Percentiles rank a stretch among this genome's conserved stretches.
phyloP scores from a whole-genome alignment of 2,797 vertebrate genomes.

The Cryptoprocta ferox region DNA sequence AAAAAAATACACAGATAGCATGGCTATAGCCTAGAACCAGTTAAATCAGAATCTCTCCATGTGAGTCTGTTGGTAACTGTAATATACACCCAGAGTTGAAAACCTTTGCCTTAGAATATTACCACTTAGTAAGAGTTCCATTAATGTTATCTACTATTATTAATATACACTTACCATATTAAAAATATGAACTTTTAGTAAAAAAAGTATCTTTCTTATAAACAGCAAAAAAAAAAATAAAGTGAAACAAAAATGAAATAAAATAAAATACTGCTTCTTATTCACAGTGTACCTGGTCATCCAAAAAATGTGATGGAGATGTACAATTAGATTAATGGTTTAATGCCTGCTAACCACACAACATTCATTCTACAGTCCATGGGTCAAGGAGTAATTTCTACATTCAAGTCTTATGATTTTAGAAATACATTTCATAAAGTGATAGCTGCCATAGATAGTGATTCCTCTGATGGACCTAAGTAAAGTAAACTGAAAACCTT shows the following conservation, averaged over 20 bases:
- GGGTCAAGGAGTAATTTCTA: background rate
- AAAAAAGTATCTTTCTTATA: background rate
- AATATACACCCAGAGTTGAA: background rate
- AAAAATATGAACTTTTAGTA: background rate
- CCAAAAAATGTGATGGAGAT: background rate
- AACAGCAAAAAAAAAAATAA: no score
- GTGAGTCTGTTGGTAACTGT: background rate
- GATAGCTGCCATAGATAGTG: background rate
- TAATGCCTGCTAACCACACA: background rate
- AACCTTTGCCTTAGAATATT: background rate
- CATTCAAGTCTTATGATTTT: background rate
- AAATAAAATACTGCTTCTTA: background rate
- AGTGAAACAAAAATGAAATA: background rate
- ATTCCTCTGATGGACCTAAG: background rate
- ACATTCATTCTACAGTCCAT: background rate
- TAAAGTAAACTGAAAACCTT: background rate
- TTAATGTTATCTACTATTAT: background rate
- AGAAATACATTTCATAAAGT: background rate
- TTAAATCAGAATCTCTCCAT: background rate
- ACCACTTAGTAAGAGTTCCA: background rate
- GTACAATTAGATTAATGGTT: background rate
- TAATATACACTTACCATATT: background rate
- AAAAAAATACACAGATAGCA: background rate
- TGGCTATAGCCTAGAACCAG: background rate
- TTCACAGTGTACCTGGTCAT: background rate